Evolutionary conservation across 2,888 invertebrate species (phyloP), one percentile per base, ranked within the genome.

Genomic region (Nezara viridula): DNA sequence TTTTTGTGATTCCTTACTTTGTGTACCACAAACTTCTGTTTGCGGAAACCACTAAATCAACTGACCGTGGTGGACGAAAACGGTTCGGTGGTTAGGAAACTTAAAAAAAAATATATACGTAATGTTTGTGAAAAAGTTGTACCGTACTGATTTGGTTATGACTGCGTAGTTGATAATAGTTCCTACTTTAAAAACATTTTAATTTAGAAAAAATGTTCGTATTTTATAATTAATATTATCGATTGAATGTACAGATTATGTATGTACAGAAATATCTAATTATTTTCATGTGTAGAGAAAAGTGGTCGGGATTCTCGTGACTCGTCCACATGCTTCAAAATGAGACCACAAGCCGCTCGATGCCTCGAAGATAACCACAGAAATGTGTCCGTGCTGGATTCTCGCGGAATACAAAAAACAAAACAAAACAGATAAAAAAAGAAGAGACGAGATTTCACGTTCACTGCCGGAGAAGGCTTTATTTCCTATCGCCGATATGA

Each of bases 361-460:
- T 81, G n/a, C 40, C 44, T 44, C 19, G n/a, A 47, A n/a, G 81
- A n/a, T 81, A 81, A 81, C 81, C 81, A 44, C 81, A 81, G 44
- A 81, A 81, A 81, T 81, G 37, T 81, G 81, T 81, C 81, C 81
- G 81, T 81, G 81, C 81, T 44, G 44, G 81, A 81, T 81, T 77
- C 81, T 47, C 81, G 81, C 44, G 44, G 81, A 44, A 44, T n/a
- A 44, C 12, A 47, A 77, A 40, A 73, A 73, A 37, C 40, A 77
- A 77, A 81, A 44, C 6, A 73, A 37, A 66, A 66, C 6, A n/a
- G 16, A 27, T 1, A 12, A 27, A 14, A 10, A 66, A 66, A 27
- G n/a, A 66, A 32, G 9, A 40, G 40, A 77, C 7, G 77, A 47
- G 81, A 44, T 81, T 81, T 81, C 81, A 81, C 81, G 81, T 44